Evolutionary conservation across 2,888 invertebrate genomes (phyloP).

Genomic region (Auanema freiburgensis): DNA sequence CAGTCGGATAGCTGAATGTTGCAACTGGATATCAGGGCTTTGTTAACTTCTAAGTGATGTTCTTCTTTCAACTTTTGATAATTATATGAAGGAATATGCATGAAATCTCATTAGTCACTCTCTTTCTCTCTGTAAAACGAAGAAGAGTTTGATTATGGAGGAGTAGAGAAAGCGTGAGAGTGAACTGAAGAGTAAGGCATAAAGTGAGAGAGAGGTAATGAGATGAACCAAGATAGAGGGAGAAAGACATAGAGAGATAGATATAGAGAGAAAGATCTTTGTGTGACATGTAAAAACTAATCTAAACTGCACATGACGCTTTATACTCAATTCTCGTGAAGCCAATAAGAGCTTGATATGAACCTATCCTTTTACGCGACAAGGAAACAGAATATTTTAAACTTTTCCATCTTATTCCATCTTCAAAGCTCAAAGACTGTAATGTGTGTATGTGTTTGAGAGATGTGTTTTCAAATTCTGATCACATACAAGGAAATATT

Average conservation of each 20-base stretch:
- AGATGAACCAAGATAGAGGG: neutral
- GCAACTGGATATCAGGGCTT: no score
- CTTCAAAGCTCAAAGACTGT: neutral
- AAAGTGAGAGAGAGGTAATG: slow-evolving; percentile 7
- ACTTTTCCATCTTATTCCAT: no score
- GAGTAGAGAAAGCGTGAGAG: no score
- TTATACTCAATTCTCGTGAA: neutral
- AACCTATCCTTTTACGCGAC: neutral
- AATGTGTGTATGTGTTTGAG: slow-evolving; percentile 7
- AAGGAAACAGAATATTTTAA: no score
- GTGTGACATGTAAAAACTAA: neutral
- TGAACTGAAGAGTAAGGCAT: no score
- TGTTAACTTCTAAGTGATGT: no score
- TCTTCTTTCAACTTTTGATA: no score
- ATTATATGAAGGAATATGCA: no score
- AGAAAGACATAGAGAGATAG: slow-evolving; percentile 4
- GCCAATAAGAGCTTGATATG: neutral
- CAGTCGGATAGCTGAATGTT: no score
- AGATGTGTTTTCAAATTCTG: no score
- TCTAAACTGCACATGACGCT: neutral
- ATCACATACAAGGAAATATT: no score
- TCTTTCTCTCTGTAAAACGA: neutral
- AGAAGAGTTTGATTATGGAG: neutral
- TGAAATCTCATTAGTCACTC: neutral
- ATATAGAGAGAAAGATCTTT: neutral